Conservation (phyloP, 2,888 invertebrate genomes). For the Amiota mariae region DNA sequence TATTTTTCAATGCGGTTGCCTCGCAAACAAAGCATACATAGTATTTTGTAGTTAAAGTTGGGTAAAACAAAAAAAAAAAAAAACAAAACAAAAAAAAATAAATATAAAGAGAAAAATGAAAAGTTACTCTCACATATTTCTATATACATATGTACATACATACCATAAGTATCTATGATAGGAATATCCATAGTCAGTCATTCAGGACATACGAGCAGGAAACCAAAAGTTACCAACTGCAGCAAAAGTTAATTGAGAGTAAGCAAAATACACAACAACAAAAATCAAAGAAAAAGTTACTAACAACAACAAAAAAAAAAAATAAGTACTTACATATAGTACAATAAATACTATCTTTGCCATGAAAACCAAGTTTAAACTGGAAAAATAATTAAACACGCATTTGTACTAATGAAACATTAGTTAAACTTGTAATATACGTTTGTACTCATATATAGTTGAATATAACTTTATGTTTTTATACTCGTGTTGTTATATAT, state of each 20-base stretch:
- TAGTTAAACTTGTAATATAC: slow-evolving; percentile 51
- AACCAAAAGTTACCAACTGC: slow-evolving; percentile 21
- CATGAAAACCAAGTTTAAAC: slow-evolving; percentile 6
- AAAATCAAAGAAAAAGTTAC: slow-evolving; percentile 1
- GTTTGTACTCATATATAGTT: slow-evolving; percentile 8
- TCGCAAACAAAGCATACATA: slow-evolving; percentile 66
- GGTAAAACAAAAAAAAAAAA: slow-evolving; percentile 42
- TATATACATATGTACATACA: too few species aligned
- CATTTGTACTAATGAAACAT: slow-evolving; percentile 67
- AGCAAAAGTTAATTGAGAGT: slow-evolving; percentile 64
- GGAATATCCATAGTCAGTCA: neutral
- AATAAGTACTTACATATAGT: slow-evolving; percentile 29
- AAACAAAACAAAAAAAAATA: slow-evolving; percentile 41
- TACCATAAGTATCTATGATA: too few species aligned
- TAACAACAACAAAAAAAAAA: neutral
- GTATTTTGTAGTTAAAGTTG: slow-evolving; percentile 65
- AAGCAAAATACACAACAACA: slow-evolving; percentile 15
- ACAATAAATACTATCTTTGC: neutral
- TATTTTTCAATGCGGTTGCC: slow-evolving; percentile 67
- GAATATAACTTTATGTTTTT: neutral
- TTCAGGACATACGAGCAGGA: slow-evolving; percentile 10
- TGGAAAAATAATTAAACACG: slow-evolving; percentile 60
- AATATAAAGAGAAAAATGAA: slow-evolving; percentile 21
- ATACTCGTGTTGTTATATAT: neutral
- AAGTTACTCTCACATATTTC: neutral